A percentile compares a stretch with the other conserved stretches of the same genome.
These are phyloP conservation scores for Eupithecia vulgata DNA, from an alignment of 2,888 invertebrate species.

Conservation along the genomic window DNA sequence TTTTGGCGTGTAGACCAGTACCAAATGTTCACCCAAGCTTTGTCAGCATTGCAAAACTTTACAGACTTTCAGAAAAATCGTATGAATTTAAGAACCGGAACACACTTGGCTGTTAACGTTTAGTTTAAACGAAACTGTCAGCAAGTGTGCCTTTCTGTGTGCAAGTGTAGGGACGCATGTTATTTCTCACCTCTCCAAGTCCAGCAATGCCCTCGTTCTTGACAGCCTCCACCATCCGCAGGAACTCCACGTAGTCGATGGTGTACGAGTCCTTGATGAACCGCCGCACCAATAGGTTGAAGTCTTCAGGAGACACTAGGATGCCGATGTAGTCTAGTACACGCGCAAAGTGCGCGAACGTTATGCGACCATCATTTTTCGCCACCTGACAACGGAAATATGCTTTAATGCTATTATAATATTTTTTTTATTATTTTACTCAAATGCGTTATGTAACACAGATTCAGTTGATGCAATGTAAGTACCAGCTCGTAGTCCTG, in stretches of 20 bases:
- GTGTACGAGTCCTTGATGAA: conserved; percentile 91
- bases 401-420: no score
- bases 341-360: conserved; percentile 90
- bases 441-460: background rate
- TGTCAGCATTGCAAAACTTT: no score
- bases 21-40: no score
- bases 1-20: no score
- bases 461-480: background rate
- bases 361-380: conserved; percentile 89
- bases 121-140: background rate
- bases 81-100: no score
- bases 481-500: conserved; percentile 88
- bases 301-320: conserved; percentile 88
- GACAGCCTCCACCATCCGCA: conserved; percentile 87
- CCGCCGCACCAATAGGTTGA: conserved; percentile 88
- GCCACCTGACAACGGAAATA: conserved; percentile 81
- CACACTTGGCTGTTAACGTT: no score
- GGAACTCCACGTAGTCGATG: conserved; percentile 90
- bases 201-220: conserved; percentile 82
- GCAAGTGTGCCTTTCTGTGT: background rate
- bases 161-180: background rate
- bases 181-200: conserved; percentile 80
- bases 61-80: no score
- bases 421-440: no score
- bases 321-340: conserved; percentile 89